Evolutionary conservation across 2,888 invertebrate species (phyloP).

Genomic region (Chymomyza procnemis): DNA sequence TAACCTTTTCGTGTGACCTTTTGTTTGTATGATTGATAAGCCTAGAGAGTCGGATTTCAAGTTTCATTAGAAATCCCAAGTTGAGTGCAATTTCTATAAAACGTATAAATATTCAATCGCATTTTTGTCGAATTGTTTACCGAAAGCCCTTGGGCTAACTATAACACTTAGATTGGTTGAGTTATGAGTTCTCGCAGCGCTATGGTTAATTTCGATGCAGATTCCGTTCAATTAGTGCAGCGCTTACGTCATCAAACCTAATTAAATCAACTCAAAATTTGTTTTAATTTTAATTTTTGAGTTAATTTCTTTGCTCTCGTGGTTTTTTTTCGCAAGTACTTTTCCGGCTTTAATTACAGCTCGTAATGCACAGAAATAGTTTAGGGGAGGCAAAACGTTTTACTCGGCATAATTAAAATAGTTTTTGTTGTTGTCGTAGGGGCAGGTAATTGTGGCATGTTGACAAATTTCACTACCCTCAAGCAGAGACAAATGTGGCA

Average conservation of each 20-base stretch:
- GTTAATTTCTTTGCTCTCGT: not conserved
- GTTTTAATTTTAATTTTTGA: conserved; percentile 7
- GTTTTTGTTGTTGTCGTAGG: not conserved
- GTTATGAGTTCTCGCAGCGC: conserved; percentile 9
- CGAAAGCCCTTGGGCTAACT: not conserved
- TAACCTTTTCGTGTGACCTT: conserved; percentile 64
- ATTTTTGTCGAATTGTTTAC: conserved; percentile 45
- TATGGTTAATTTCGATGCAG: conserved; percentile 36
- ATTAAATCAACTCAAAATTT: conserved; percentile 40
- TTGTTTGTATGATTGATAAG: conserved; percentile 54
- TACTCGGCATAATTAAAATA: not conserved
- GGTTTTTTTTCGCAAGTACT: conserved; percentile 6
- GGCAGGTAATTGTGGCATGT: conserved; percentile 29
- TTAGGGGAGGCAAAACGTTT: conserved; percentile 4
- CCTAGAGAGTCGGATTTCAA: conserved; percentile 30
- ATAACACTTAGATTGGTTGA: not conserved
- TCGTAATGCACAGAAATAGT: conserved; percentile 22
- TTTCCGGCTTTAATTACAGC: conserved; percentile 41
- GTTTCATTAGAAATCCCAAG: conserved; percentile 34
- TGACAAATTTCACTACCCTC: not conserved
- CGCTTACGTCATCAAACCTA: conserved; percentile 21
- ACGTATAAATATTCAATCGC: conserved; percentile 13
- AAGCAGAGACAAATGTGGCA: conserved; percentile 13
- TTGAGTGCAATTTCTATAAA: conserved; percentile 54
- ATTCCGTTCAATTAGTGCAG: not conserved